Percentiles rank a stretch among this genome's conserved stretches.
Conservation (phyloP, 2,888 invertebrate genomes). For the Strigamia maritima region DNA sequence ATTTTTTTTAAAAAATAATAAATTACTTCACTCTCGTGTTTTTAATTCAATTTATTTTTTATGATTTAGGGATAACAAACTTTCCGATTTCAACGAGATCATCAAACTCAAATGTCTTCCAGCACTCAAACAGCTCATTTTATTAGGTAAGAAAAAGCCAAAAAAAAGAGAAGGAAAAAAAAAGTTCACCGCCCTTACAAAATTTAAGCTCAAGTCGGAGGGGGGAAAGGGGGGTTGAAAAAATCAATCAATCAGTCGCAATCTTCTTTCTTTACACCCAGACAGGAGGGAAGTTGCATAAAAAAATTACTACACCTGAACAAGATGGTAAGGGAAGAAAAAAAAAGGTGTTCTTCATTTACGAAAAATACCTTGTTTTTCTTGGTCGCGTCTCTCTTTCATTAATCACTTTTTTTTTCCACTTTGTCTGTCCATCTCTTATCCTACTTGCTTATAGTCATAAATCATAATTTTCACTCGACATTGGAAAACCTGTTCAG, state of each 20-base stretch:
- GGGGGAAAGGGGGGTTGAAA: neutral
- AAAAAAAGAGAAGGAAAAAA: neutral
- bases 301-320: constrained; percentile 24
- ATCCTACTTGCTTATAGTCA: constrained; percentile 22
- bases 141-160: constrained; percentile 15
- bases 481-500: constrained; percentile 26
- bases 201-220: neutral
- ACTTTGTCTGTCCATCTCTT: constrained; percentile 31
- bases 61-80: neutral
- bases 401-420: constrained; percentile 26
- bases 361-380: constrained; percentile 33
- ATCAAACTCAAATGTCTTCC: constrained; percentile 17
- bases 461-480: constrained; percentile 32
- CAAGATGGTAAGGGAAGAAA: constrained; percentile 13
- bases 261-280: constrained; percentile 3
- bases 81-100: constrained; percentile 17
- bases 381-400: constrained; percentile 31
- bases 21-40: neutral
- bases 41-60: neutral
- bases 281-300: constrained; percentile 15
- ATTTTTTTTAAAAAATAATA: neutral
- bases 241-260: constrained; percentile 34
- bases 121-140: neutral
- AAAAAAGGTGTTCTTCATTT: constrained; percentile 28
- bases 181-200: neutral